Evolutionary conservation across 2,797 vertebrate genomes (phyloP), one percentile per base, ranked within the genome.

Genomic region (Crax fasciolata): DNA sequence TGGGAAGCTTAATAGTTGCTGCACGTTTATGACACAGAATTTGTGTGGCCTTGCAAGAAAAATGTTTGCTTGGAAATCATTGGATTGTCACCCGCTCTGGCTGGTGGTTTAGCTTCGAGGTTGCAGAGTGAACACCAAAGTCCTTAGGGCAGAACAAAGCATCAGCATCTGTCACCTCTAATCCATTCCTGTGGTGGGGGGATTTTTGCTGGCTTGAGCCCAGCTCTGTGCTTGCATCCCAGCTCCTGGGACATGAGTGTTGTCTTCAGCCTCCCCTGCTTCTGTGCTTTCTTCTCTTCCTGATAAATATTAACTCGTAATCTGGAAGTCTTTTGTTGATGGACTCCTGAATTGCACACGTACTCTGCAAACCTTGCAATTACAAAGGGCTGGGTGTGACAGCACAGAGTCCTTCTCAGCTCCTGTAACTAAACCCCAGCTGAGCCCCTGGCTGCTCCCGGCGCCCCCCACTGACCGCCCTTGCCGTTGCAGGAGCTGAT

Each of bases 401-500:
- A 9, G 13, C 8, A 4, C 48, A 3, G 10, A 51, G 27, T 24
- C 57, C 30, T 20, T 19, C 39, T 30, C 1, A 1, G 12, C 9
- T 32, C 27, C 76, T 3, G 0, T 13, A 7, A 18, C 75, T 14
- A 13, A 43, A 35, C 57, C 6, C 28, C 2, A 5, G 2, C 46
- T 59, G 23, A 10, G 32, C 58, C 32, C 38, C 41, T 20, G 11
- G 3, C 12, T 32, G 0, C 61, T 59, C 3, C 3, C 12, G 6
- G 10, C 5, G 6, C 78, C 35, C 35, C 43, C 43, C 43, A 16
- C 63, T 41, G 44, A 39, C 11, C 2, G 7, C 27, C 43, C 15
- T 80, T 79, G 30, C 92, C 61, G 0, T 76, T 82, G 66, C 97
- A 99, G 99, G 99, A 99, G 97, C 98, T 99, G 97, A 99, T 99